A percentile compares a stretch with the other conserved stretches of the same genome.
These are phyloP conservation scores for Phenganax stokvisi DNA, from an alignment of 92 coral and sea anemone species.

Conservation along the genomic window DNA sequence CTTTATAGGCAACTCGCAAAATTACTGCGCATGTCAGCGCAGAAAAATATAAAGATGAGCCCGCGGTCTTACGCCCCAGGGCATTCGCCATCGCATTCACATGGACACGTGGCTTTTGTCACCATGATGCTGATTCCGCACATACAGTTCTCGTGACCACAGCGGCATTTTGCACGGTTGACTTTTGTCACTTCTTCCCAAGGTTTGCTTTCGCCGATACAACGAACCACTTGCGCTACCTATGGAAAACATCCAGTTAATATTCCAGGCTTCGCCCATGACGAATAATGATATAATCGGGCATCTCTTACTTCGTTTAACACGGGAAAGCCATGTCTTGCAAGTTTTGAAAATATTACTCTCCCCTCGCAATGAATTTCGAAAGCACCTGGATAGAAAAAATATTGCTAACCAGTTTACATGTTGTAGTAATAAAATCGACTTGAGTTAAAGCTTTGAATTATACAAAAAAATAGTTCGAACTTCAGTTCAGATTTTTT, in stretches of 20 bases:
- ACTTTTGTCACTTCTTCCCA: constrained; percentile 36
- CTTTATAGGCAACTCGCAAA: too few relatives aligned
- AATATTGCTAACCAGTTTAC: background rate
- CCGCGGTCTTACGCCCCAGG: constrained; percentile 22
- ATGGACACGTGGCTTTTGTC: constrained; percentile 28
- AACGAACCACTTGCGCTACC: constrained; percentile 37
- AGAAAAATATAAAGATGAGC: background rate
- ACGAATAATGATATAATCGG: background rate
- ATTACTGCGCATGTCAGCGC: too few relatives aligned
- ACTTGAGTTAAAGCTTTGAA: too few relatives aligned
- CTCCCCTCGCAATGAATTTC: constrained; percentile 33
- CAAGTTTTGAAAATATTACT: constrained; percentile 29
- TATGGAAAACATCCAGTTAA: background rate
- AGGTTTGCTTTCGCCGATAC: constrained; percentile 31
- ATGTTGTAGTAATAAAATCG: background rate
- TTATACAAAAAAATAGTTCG: background rate
- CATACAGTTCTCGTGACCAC: constrained; percentile 37
- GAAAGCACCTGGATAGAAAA: constrained; percentile 19
- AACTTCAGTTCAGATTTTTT: background rate
- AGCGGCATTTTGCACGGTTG: constrained; percentile 37
- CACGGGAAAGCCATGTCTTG: constrained; percentile 31
- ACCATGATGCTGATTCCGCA: constrained; percentile 41
- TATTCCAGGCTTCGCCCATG: background rate
- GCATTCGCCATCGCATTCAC: constrained; percentile 37
- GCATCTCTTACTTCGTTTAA: constrained; percentile 14